A percentile compares a stretch with the other conserved stretches of the same genome.
Conservation (phyloP, 1,140 invertebrate genomes). For the Apis mellifera region Amel_HAv3.1 CM009933.2:7177001-7177500, state of each 20-base stretch:
- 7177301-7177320: slow-evolving; percentile 66
- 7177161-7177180: slow-evolving; percentile 45
- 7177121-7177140: too few relatives aligned
- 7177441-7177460: slow-evolving; percentile 66
- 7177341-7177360: slow-evolving; percentile 50
- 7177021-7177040: too few relatives aligned
- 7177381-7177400: slow-evolving; percentile 31
- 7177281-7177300: slow-evolving; percentile 71
- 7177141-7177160: background rate
- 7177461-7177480: slow-evolving; percentile 52
- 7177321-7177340: background rate
- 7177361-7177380: slow-evolving; percentile 43
- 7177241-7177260: slow-evolving; percentile 79
- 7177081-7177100: too few relatives aligned
- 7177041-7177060: too few relatives aligned
- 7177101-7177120: too few relatives aligned
- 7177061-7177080: too few relatives aligned
- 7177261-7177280: slow-evolving; percentile 72
- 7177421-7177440: slow-evolving; percentile 34
- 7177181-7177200: slow-evolving; percentile 59
- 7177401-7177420: background rate
- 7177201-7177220: slow-evolving; percentile 54
- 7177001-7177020: too few relatives aligned
- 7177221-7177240: slow-evolving; percentile 73
- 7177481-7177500: background rate